phyloP scores from a whole-genome alignment of 2,888 invertebrate genomes.

The Heliconius ethilla region DNA sequence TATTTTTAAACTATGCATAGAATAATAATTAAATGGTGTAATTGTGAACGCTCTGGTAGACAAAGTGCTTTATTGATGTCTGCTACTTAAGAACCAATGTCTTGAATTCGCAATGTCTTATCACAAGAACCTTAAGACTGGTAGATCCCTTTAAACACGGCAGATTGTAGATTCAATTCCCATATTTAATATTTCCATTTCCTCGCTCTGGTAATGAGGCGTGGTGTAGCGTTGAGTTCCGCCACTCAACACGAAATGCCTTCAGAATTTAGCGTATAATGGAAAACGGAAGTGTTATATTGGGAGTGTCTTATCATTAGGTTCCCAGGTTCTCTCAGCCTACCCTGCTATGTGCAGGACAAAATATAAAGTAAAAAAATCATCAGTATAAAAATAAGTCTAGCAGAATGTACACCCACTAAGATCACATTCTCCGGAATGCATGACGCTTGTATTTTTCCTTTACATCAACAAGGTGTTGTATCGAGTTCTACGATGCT shows the following conservation, averaged over 20 bases:
- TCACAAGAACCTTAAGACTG: no score
- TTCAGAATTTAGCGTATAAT: no score
- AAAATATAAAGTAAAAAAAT: neutral
- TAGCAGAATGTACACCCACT: constrained; percentile 29
- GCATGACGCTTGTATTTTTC: constrained; percentile 28
- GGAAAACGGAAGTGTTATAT: no score
- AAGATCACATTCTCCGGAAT: constrained; percentile 24
- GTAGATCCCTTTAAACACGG: no score
- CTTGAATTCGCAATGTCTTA: neutral
- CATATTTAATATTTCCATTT: no score
- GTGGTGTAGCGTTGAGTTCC: no score
- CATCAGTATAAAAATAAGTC: neutral
- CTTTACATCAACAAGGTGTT: constrained; percentile 19
- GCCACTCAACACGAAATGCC: no score
- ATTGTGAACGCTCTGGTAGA: neutral
- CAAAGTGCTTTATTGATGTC: neutral
- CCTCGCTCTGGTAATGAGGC: no score
- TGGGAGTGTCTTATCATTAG: no score
- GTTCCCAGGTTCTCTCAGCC: no score
- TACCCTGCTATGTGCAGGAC: neutral
- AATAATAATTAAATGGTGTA: neutral
- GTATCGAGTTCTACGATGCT: constrained; percentile 28
- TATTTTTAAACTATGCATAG: neutral
- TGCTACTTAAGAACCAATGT: neutral
- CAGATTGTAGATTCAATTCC: no score